Evolutionary conservation across 2,113 vertebrate genomes (phyloP), one percentile per base, ranked within the genome.

Genomic region (Asarcornis scutulata): DNA sequence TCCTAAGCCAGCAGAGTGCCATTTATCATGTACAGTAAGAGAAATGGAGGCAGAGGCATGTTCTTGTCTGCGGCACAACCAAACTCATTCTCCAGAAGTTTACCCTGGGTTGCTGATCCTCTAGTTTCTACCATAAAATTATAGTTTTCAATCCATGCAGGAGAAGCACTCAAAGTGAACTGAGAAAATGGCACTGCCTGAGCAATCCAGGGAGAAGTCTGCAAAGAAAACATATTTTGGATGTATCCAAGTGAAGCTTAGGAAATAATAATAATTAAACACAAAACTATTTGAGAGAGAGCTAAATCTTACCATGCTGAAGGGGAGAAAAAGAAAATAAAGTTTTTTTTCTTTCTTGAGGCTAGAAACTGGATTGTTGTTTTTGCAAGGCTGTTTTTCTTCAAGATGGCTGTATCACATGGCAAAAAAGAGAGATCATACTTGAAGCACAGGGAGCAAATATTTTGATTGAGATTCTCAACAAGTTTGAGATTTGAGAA

Each of bases 381-480:
- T 62, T 93, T 83, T 83, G 18, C 16, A 32, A 48, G 74, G 50
- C 8, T 27, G 20, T 40, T 88, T 91, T 44, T 94, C 23, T 48
- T 77, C 3, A 3, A 83, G 69, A 82, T 25, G 29, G 25, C 69
- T 91, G 55, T 83, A 68, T 74, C 55, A 87, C n/a, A 58, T 2
- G 62, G 36, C 11, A 90, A 59, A 5, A 88, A 22, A 81, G 20
- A 76, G 55, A 44, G 52, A 83, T 71, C 52, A 40, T 48, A 36
- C 77, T 68, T 78, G 52, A 94, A 92, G 38, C 40, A 17, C 36
- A 93, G 71, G 38, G 17, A 83, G 29, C 50, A 94, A 95, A 93
- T 86, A 94, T 89, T 95, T 96, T 95, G 83, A 93, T 64, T 84
- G 80, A 92, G 68, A 88, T 91, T 60, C 88, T 89, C 76, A 93